Evolutionary conservation across 2,888 invertebrate genomes (phyloP), one percentile per base, ranked within the genome.

Genomic region (Acheta domesticus): DNA sequence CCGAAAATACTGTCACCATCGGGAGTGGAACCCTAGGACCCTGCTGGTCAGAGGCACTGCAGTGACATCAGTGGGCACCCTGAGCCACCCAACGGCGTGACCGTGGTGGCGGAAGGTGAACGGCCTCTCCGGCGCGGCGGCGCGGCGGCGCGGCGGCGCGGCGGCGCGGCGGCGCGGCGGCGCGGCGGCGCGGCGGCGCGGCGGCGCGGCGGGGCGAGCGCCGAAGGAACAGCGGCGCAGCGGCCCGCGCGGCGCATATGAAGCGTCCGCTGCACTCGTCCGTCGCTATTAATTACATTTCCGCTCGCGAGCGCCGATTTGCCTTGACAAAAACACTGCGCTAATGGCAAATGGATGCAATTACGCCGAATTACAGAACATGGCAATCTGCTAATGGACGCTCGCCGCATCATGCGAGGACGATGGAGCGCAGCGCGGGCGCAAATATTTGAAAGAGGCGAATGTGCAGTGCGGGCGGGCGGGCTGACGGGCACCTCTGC

Each of bases 341-440:
- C 62, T 5, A n/a, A 62, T 62, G 62, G 16, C 62, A 62, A 62
- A 62, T 62, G 16, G 62, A 62, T n/a, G 62, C 62, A 62, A n/a
- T 62, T 62, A 62, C n/a, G 62, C n/a, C 62, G n/a, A 62, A 62
- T 62, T 62, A 62, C 16, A 62, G 62, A n/a, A 62, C 62, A 62
- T 62, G 62, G 62, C n/a, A 62, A 62, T 62, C 62, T 62, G 62
- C 62, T 62, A 62, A 62, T 62, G 62, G 62, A 62, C 14, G 36
- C 36, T 36, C 36, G 36, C 36, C 36, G 36, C 36, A 36, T 36
- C 36, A 36, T 36, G 62, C 62, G 62, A 62, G 14, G 62, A 62
- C n/a, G 62, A 62, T 62, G n/a, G 62, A 62, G 16, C n/a, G 36
- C 36, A 36, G 36, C 36, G 36, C 36, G 36, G 36, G 14, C n/a